A percentile compares a stretch with the other conserved stretches of the same genome.
phyloP scores from a whole-genome alignment of 1,140 invertebrate genomes.

The Papilio helenus region DNA sequence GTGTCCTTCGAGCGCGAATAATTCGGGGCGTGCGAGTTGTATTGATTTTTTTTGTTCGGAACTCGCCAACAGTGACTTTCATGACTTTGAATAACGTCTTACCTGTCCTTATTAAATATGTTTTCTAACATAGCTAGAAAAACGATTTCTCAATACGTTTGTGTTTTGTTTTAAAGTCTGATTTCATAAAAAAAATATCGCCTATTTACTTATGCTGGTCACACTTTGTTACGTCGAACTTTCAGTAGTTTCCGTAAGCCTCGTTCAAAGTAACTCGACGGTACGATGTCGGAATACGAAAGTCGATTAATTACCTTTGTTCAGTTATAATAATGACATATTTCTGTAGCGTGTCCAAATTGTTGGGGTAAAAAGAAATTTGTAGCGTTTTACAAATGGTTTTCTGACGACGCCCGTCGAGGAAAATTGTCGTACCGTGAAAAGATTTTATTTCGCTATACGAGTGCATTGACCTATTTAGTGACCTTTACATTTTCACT shows the following conservation, averaged over 20 bases:
- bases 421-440: constrained; percentile 4
- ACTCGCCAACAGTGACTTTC: constrained; percentile 50
- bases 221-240: not conserved
- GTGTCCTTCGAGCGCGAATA: constrained; percentile 59
- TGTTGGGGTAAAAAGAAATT: constrained; percentile 24
- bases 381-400: constrained; percentile 27
- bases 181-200: not conserved
- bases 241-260: not conserved
- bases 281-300: constrained; percentile 12
- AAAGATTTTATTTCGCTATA: constrained; percentile 17
- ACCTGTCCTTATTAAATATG: constrained; percentile 42
- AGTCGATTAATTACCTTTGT: constrained; percentile 20
- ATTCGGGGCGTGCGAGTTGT: constrained; percentile 58
- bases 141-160: not conserved
- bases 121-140: constrained; percentile 43
- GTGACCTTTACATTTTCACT: not conserved
- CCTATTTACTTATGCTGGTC: not conserved
- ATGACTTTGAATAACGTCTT: constrained; percentile 59
- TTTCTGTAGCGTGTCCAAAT: constrained; percentile 4
- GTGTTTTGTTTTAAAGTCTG: not conserved
- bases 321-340: constrained; percentile 1
- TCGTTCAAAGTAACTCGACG: not conserved
- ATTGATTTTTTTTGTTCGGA: constrained; percentile 69
- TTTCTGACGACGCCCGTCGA: constrained; percentile 2
- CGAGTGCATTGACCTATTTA: constrained; percentile 20